Evolutionary conservation across 2,113 vertebrate species (phyloP), one percentile per base, ranked within the genome.

Genomic region (Gasterosteus nipponicus): DNA sequence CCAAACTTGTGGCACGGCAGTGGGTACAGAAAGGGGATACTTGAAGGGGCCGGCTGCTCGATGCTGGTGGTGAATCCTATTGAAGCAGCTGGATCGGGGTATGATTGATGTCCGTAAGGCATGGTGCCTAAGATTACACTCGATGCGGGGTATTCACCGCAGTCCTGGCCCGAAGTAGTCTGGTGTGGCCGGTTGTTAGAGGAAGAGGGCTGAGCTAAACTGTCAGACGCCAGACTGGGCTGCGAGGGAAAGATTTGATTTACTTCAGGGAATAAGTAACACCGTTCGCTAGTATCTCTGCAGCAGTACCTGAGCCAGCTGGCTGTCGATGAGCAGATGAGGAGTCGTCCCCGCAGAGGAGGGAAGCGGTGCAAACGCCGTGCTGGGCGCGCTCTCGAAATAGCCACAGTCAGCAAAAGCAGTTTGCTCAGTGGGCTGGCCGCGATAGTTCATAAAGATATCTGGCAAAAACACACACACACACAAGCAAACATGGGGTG

Each of bases 371-470:
- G 78, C 62, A 69, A 93, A 94, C 0, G 72, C 33, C 15, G 66
- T 61, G 14, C 71, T 82, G 70, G 93, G 81, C 5, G 90, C 81
- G 63, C 83, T 88, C 67, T 91, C 90, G 58, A 91, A 94, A 86
- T 90, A 94, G 38, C 85, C 85, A 59, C 72, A 94, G 85, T 94
- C 93, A 29, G 87, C 56, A 86, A 91, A 94, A 74, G 51, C 77
- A 22, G 67, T 54, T 75, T 92, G 92, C 47, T 93, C 92, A 12
- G 69, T 65, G 49, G 92, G 69, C 75, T 91, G 90, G 10, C 85
- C 86, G 16, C 92, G 86, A 58, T 83, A 91, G 85, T 87, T 94
- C 85, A 92, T 80, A 60, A 95, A 95, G 65, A 95, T 93, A 82
- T 95, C 94, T 95, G 85, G 31, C 33, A 78, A 49, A 81, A 4